A percentile compares a stretch with the other conserved stretches of the same genome.
Conservation (phyloP, 2,113 vertebrate genomes). For the Zingel zingel region DNA sequence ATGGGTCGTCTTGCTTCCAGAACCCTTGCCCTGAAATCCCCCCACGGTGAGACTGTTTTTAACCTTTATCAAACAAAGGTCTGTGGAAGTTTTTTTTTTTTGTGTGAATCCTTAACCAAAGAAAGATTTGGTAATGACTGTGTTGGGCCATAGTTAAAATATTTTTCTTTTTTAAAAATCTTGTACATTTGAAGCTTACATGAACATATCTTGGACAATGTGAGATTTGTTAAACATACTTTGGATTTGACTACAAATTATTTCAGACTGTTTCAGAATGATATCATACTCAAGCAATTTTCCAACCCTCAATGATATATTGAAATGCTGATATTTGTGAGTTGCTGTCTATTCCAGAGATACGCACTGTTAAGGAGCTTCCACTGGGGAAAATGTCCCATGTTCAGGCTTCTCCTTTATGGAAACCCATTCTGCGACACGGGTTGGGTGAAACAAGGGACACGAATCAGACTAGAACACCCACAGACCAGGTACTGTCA, state of each 20-base stretch:
- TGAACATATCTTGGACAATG: not conserved
- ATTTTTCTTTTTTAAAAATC: no score
- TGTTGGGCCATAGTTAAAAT: fast-evolving
- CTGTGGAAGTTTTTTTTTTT: not conserved
- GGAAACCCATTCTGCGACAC: slow-evolving; percentile 95
- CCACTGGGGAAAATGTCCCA: slow-evolving; percentile 87
- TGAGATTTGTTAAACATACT: not conserved
- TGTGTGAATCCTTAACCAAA: not conserved
- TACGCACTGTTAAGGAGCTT: slow-evolving; percentile 86
- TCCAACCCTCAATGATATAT: not conserved
- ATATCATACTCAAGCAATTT: not conserved
- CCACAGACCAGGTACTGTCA: slow-evolving; percentile 63
- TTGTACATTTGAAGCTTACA: not conserved
- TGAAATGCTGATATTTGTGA: slow-evolving; percentile 11
- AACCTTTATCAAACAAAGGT: not conserved
- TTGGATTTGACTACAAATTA: not conserved
- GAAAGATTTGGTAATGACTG: not conserved
- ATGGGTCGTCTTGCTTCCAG: slow-evolving; percentile 96
- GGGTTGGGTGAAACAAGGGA: slow-evolving; percentile 82
- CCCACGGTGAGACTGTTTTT: slow-evolving; percentile 81
- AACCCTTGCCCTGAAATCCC: slow-evolving; percentile 90
- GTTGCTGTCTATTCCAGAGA: slow-evolving; percentile 79
- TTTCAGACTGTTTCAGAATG: not conserved
- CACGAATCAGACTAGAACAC: not conserved
- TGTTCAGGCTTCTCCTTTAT: slow-evolving; percentile 92